Percentiles rank a stretch among this genome's conserved stretches.
Evolutionary conservation across 23 tunicate genomes (phyloP).

Genomic region (Halocynthia aurantium): DNA sequence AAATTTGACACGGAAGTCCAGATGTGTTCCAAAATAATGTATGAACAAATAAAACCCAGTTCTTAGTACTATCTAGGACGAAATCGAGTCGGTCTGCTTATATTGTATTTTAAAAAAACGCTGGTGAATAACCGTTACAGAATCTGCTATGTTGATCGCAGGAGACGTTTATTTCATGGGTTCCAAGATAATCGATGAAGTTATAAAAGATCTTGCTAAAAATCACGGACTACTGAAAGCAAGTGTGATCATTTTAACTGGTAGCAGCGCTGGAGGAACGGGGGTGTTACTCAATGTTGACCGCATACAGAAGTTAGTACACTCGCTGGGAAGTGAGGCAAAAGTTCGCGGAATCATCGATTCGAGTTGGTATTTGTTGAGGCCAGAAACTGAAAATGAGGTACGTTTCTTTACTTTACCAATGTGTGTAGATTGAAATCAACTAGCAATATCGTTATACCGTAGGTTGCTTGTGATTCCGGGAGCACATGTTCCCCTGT

Average conservation of each 20-base stretch:
- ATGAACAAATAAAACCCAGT: too few species aligned
- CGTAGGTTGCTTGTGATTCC: too few species aligned
- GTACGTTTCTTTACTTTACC: neutral
- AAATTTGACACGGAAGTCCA: too few species aligned
- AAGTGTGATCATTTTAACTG: conserved; percentile 28
- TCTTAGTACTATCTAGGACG: too few species aligned
- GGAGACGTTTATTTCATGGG: conserved; percentile 53
- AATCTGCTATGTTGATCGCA: neutral
- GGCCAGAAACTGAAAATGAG: conserved; percentile 27
- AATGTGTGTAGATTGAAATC: too few species aligned
- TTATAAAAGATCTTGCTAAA: conserved; percentile 16
- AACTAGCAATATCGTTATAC: too few species aligned
- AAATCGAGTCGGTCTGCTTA: too few species aligned
- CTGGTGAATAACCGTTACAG: too few species aligned
- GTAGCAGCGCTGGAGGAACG: conserved; percentile 72
- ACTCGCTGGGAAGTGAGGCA: conserved; percentile 20
- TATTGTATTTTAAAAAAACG: too few species aligned
- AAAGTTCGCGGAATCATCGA: conserved; percentile 41
- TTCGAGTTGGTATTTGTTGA: conserved; percentile 52
- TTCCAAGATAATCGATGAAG: conserved; percentile 39
- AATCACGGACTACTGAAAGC: conserved; percentile 40
- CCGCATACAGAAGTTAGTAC: conserved; percentile 27
- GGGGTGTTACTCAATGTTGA: conserved; percentile 66
- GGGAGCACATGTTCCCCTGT: conserved; percentile 30
- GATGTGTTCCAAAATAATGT: too few species aligned